These are phyloP conservation scores for Stramonita haemastoma DNA, from an alignment of 2,888 invertebrate species.

Conservation along the genomic window DNA sequence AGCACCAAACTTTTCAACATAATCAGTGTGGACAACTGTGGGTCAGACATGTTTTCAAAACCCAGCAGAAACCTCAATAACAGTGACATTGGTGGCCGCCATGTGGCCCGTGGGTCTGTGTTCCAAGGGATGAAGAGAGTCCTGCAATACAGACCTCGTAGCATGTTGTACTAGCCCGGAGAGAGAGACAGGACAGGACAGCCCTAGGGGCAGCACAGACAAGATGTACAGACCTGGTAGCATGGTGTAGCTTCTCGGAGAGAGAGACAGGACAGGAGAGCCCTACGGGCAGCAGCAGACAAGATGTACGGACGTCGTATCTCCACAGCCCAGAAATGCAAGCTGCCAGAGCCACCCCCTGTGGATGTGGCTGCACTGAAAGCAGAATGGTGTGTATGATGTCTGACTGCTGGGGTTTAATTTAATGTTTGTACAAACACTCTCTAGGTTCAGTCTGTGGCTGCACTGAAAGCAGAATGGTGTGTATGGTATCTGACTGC, in stretches of 20 bases:
- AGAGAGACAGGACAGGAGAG: not conserved
- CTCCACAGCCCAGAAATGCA: not conserved
- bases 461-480: slow-evolving; percentile 13
- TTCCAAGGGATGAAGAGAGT: no score
- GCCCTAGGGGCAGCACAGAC: not conserved
- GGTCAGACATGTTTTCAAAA: no score
- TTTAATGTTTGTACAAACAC: no score
- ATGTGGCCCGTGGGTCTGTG: no score
- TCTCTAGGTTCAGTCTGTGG: not conserved
- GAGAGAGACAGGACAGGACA: not conserved
- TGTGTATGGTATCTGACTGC: not conserved
- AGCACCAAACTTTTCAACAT: no score
- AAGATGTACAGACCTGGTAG: slow-evolving; percentile 13
- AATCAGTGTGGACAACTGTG: no score
- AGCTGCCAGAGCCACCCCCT: slow-evolving; percentile 6
- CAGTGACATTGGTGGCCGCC: no score
- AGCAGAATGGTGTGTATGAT: slow-evolving; percentile 8
- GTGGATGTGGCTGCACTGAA: slow-evolving; percentile 19
- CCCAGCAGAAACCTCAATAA: no score
- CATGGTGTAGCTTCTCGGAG: not conserved
- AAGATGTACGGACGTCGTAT: slow-evolving; percentile 22
- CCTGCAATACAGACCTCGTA: not conserved
- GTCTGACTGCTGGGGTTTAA: not conserved
- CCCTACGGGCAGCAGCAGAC: not conserved
- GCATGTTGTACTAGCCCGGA: not conserved